Percentiles rank a stretch among this genome's conserved stretches.
These are phyloP conservation scores for Pelecanoides urinatrix DNA, from an alignment of 2,113 vertebrate genomes.

Conservation along the genomic window DNA sequence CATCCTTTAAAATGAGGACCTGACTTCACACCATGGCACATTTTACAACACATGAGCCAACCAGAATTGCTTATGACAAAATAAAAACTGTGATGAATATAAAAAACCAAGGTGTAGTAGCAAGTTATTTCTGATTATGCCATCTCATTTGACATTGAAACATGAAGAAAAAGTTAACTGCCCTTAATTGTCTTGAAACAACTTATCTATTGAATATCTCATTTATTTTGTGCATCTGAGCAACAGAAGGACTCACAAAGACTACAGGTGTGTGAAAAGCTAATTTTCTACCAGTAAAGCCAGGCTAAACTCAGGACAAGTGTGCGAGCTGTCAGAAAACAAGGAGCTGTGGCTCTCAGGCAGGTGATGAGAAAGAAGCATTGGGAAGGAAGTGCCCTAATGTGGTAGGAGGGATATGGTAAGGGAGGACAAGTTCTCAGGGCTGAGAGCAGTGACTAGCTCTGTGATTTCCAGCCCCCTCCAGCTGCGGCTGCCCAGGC, in stretches of 20 bases:
- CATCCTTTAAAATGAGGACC: not conserved
- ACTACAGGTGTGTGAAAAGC: not conserved
- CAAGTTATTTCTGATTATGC: slow-evolving; percentile 10
- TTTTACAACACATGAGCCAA: not conserved
- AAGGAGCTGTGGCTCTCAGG: not conserved
- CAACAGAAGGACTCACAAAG: not conserved
- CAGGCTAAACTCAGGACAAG: not conserved
- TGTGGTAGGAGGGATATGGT: not conserved
- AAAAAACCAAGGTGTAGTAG: not conserved
- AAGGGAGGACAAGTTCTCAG: not conserved
- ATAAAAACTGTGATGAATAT: not conserved
- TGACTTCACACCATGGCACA: not conserved
- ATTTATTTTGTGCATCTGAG: not conserved
- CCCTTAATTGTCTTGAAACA: not conserved
- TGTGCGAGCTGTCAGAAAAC: not conserved
- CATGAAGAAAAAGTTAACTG: not conserved
- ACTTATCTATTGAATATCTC: not conserved
- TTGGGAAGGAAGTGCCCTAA: not conserved
- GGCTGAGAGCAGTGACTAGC: not conserved
- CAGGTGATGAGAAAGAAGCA: not conserved
- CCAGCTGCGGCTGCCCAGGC: not conserved
- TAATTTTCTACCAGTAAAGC: not conserved
- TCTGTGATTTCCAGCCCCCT: rapidly evolving
- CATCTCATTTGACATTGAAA: not conserved
- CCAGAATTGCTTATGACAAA: not conserved